Conservation (phyloP, 2,797 vertebrate species). For the Gallinago stenura region DNA sequence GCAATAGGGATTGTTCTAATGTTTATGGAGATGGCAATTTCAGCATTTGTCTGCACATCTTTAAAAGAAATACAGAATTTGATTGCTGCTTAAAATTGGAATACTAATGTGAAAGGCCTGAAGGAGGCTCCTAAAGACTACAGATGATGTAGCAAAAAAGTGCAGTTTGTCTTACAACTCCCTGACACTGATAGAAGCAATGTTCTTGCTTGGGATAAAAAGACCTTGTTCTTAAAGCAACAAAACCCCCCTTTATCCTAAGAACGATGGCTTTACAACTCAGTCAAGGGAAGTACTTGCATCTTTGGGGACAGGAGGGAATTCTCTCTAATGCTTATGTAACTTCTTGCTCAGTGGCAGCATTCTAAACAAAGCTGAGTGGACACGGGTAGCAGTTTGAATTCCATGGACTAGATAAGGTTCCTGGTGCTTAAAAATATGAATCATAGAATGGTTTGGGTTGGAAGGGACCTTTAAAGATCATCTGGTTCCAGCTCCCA, state of each 20-base stretch:
- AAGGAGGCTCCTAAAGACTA: background rate
- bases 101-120: background rate
- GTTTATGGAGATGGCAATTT: background rate
- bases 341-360: background rate
- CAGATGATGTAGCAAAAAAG: background rate
- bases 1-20: background rate
- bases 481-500: background rate
- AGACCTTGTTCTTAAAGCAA: constrained; percentile 36
- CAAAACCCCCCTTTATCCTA: constrained; percentile 2
- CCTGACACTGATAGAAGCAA: background rate
- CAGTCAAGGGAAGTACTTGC: background rate
- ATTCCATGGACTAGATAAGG: background rate
- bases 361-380: background rate
- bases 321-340: background rate
- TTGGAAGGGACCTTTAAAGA: background rate
- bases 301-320: background rate
- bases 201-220: constrained; percentile 8
- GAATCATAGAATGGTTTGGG: background rate
- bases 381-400: background rate
- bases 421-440: background rate
- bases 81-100: background rate
- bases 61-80: background rate
- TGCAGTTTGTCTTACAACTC: constrained; percentile 16
- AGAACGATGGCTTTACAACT: background rate
- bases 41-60: background rate